Conservation (phyloP, 2,797 vertebrate species). For the Novumbra hubbsi region DNA sequence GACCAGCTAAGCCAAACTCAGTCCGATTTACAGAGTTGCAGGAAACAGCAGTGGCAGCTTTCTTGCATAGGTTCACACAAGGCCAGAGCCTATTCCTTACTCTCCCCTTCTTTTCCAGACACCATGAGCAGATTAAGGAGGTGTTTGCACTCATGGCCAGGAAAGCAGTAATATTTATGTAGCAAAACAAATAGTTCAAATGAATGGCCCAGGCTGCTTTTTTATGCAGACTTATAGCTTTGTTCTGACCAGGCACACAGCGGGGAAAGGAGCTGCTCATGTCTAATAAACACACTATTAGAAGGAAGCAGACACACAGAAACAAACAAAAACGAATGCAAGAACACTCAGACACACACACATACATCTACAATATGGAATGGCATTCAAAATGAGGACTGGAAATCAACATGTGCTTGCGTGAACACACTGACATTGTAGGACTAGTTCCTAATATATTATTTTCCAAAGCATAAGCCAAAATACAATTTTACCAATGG, state of each 20-base stretch:
- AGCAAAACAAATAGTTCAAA: slow-evolving; percentile 45
- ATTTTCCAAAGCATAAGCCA: no score
- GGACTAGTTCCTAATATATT: no score
- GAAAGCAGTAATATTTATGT: slow-evolving; percentile 55
- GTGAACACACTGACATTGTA: slow-evolving; percentile 10
- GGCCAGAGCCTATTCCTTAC: slow-evolving; percentile 36
- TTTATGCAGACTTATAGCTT: slow-evolving; percentile 24
- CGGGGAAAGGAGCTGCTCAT: background rate
- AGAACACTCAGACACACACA: background rate
- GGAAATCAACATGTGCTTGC: background rate
- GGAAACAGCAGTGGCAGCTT: slow-evolving; percentile 37
- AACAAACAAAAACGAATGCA: background rate
- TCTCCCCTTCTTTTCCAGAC: slow-evolving; percentile 2
- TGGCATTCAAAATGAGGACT: no score
- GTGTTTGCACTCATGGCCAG: slow-evolving; percentile 43
- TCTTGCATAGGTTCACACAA: slow-evolving; percentile 45
- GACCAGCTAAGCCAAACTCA: slow-evolving; percentile 32
- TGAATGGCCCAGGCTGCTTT: slow-evolving; percentile 22
- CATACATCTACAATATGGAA: background rate
- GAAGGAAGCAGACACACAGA: slow-evolving; percentile 1
- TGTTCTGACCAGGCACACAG: slow-evolving; percentile 18
- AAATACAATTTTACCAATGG: no score
- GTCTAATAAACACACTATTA: slow-evolving; percentile 2
- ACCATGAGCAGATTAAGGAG: slow-evolving; percentile 51
- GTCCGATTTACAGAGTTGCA: slow-evolving; percentile 29